These are phyloP conservation scores for Proales similis DNA, from an alignment of 1,140 invertebrate species.

Conservation along the genomic window DNA sequence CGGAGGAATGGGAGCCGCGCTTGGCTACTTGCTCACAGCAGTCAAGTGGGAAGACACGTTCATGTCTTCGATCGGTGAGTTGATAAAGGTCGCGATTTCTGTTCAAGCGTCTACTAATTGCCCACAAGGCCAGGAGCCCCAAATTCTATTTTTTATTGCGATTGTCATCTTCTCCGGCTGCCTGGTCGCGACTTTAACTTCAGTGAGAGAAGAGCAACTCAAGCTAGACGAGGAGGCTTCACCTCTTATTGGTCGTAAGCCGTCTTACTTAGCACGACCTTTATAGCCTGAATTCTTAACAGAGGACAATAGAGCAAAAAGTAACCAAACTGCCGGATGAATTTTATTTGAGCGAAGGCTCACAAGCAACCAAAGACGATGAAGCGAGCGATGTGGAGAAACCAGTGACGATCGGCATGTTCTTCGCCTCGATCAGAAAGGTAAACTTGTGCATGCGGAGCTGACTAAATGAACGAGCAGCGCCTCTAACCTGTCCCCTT, in stretches of 20 bases:
- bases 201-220: slow-evolving; percentile 14
- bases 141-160: slow-evolving; percentile 33
- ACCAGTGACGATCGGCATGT: slow-evolving; percentile 30
- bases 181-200: slow-evolving; percentile 15
- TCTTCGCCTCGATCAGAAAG: slow-evolving; percentile 13
- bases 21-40: slow-evolving; percentile 56
- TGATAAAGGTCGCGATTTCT: not conserved
- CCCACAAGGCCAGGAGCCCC: slow-evolving; percentile 3
- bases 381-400: slow-evolving; percentile 21
- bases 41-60: slow-evolving; percentile 52
- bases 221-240: slow-evolving; percentile 1
- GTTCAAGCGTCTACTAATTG: not conserved
- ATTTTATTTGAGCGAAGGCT: not conserved
- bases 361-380: not conserved
- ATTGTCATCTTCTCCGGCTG: not conserved
- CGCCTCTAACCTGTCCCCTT: not conserved
- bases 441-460: too few relatives aligned
- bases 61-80: slow-evolving; percentile 36
- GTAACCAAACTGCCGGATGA: slow-evolving; percentile 26
- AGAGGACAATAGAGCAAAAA: not conserved
- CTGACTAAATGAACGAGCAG: not conserved
- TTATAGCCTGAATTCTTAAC: not conserved
- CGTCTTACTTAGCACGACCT: not conserved
- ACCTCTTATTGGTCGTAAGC: not conserved
- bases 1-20: slow-evolving; percentile 49